Evolutionary conservation across 1,140 invertebrate genomes (phyloP).

Genomic region (Melanaphis sacchari): DNA sequence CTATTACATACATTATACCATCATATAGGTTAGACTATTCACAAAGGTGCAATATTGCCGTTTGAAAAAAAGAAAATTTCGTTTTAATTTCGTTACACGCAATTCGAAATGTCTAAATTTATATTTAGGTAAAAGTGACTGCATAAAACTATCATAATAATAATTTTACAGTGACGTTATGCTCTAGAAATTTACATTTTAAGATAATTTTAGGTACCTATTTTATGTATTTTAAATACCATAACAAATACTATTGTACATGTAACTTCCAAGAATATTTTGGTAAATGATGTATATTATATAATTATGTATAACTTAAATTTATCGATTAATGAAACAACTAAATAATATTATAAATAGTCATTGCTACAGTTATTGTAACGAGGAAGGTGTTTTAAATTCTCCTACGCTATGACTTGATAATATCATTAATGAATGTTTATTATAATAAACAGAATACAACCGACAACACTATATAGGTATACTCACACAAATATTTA

Average conservation of each 20-base stretch:
- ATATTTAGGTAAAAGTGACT: background rate
- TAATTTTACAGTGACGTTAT: background rate
- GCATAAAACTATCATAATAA: background rate
- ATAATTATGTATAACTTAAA: background rate
- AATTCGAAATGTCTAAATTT: background rate
- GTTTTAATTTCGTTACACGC: background rate
- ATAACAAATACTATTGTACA: background rate
- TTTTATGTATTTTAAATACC: background rate
- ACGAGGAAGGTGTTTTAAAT: background rate
- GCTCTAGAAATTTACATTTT: background rate
- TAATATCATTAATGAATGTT: background rate
- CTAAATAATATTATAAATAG: background rate
- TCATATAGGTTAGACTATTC: background rate
- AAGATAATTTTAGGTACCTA: background rate
- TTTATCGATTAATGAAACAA: background rate
- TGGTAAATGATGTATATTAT: background rate
- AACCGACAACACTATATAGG: background rate
- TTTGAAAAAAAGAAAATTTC: background rate
- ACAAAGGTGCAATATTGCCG: background rate
- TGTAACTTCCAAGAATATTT: background rate
- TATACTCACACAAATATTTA: too few relatives aligned
- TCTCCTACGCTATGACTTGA: background rate
- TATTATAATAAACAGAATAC: background rate
- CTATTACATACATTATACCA: background rate
- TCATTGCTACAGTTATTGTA: background rate